phyloP scores from a whole-genome alignment of 2,797 vertebrate species.

The Pyrrhura leucotis region DNA sequence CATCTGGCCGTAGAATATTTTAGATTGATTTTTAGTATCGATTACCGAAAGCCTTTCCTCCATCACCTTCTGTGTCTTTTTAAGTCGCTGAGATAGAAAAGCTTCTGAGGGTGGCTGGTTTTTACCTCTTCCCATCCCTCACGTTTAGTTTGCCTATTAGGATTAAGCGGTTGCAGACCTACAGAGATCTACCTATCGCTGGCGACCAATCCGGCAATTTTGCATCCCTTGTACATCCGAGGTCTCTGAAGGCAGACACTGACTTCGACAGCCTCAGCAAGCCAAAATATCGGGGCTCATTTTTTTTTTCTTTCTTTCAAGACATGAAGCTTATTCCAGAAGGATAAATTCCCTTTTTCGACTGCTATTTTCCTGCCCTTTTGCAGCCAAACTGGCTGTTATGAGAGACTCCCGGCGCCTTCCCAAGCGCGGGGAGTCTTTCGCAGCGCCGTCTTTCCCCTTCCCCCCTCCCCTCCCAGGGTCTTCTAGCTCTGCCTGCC shows the following conservation, averaged over 20 bases:
- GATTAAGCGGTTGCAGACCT: neutral
- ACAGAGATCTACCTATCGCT: neutral
- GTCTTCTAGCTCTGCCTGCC: neutral
- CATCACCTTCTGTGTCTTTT: neutral
- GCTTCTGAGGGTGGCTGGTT: fast-evolving
- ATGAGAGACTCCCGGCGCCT: neutral
- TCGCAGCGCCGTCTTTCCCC: neutral
- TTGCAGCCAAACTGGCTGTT: neutral
- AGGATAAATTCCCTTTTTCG: neutral
- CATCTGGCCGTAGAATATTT: neutral
- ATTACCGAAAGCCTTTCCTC: neutral
- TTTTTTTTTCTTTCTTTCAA: neutral
- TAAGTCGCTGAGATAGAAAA: neutral
- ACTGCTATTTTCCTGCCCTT: neutral
- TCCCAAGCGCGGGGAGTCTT: neutral
- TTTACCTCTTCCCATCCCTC: neutral
- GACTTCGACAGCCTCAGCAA: neutral
- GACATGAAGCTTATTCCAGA: neutral
- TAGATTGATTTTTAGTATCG: neutral
- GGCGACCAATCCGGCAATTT: neutral
- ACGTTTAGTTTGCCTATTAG: neutral
- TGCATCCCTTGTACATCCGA: neutral
- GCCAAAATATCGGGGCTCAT: neutral
- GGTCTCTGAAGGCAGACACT: neutral
- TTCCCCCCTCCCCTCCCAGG: fast-evolving